Evolutionary conservation across 1,140 invertebrate genomes (phyloP).

Genomic region (Coelopa frigida): DNA sequence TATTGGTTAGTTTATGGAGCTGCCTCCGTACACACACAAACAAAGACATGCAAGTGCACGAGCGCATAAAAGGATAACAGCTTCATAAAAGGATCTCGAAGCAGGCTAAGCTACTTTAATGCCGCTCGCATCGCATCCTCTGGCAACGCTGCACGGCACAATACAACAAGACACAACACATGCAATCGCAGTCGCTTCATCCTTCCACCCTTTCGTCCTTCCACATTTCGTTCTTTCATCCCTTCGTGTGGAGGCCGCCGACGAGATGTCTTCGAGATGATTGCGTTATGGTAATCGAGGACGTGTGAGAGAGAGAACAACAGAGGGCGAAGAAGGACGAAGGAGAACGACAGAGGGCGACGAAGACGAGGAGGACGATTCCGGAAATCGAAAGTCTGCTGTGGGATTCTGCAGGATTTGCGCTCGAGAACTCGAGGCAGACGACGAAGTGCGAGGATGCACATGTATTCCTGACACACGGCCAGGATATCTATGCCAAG

Average conservation of each 20-base stretch:
- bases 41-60: neutral
- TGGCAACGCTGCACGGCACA: neutral
- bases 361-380: neutral
- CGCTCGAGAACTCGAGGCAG: neutral
- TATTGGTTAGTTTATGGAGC: conserved; percentile 10
- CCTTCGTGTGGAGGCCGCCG: too few species aligned
- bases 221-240: too few species aligned
- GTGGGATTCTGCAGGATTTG: too few species aligned
- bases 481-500: neutral
- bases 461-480: neutral
- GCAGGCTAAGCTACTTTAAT: conserved; percentile 9
- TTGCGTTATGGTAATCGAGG: neutral
- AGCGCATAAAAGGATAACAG: conserved; percentile 6
- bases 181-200: too few species aligned
- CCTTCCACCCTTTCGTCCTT: too few species aligned
- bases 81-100: conserved; percentile 11
- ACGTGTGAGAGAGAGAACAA: too few species aligned
- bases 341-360: too few species aligned
- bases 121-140: conserved; percentile 4
- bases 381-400: conserved; percentile 10
- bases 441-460: neutral
- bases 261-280: neutral
- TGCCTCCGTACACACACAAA: too few species aligned
- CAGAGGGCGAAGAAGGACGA: too few species aligned
- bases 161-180: too few species aligned